phyloP scores from a whole-genome alignment of 2,888 invertebrate genomes.

The Amblyteles armatorius region DNA sequence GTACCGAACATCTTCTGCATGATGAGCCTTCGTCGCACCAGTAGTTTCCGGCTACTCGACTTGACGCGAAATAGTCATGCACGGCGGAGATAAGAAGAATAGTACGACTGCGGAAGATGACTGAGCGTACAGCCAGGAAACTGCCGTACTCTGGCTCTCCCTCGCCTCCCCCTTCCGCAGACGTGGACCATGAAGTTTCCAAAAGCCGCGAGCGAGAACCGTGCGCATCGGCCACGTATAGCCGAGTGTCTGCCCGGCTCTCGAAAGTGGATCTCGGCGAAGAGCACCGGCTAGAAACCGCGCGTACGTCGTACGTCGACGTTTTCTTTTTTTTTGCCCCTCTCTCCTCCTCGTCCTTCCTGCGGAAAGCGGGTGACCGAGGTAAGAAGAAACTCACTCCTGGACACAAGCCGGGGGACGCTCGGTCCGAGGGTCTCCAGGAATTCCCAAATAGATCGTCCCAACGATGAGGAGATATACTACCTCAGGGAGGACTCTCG shows the following conservation, averaged over 20 bases:
- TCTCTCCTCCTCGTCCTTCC: constrained; percentile 22
- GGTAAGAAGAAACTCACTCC: constrained; percentile 35
- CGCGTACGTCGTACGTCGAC: constrained; percentile 60
- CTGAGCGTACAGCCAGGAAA: constrained; percentile 42
- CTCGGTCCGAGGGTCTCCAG: constrained; percentile 29
- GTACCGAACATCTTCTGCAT: not conserved
- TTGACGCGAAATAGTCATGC: constrained; percentile 43
- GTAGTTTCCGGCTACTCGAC: constrained; percentile 5
- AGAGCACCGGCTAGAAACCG: constrained; percentile 55
- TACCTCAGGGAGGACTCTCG: not conserved
- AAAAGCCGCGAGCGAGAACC: constrained; percentile 44
- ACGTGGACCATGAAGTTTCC: constrained; percentile 52
- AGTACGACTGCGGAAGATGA: constrained; percentile 20
- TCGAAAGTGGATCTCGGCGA: constrained; percentile 52
- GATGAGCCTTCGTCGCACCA: constrained; percentile 17
- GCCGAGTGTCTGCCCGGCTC: constrained; percentile 12
- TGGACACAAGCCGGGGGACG: not conserved
- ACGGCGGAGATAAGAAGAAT: constrained; percentile 44
- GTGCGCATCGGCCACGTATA: not conserved
- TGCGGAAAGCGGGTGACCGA: constrained; percentile 14
- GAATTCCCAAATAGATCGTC: constrained; percentile 47
- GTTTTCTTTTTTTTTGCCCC: constrained; percentile 4
- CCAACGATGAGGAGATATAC: not conserved
- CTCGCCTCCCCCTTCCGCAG: constrained; percentile 4
- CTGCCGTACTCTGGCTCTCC: constrained; percentile 35